These are phyloP conservation scores for Acutogordius australiensis DNA, from an alignment of 2,888 invertebrate species.

Conservation along the genomic window DNA sequence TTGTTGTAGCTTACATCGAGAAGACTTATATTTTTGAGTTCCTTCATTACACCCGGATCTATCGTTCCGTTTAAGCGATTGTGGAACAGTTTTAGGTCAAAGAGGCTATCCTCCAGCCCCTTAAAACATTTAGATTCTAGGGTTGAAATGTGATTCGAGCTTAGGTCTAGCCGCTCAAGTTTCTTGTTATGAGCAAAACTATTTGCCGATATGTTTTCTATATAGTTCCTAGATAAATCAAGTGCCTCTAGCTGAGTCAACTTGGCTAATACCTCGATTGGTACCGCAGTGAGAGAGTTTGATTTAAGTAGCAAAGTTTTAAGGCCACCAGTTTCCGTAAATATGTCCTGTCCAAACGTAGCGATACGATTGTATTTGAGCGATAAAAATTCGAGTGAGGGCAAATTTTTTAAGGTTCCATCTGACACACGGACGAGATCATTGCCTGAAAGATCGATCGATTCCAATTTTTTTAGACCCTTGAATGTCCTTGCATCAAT, in stretches of 20 bases:
- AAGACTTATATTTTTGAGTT: neutral
- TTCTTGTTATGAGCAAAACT: neutral
- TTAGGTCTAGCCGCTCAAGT: neutral
- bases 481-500: neutral
- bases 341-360: neutral
- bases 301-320: neutral
- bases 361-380: neutral
- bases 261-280: neutral
- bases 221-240: neutral
- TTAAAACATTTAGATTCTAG: neutral
- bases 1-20: slow-evolving; percentile 3
- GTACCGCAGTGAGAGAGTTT: neutral
- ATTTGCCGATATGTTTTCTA: neutral
- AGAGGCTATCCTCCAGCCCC: neutral
- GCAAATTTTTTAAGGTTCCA: slow-evolving; percentile 5
- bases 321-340: neutral
- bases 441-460: neutral
- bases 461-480: neutral
- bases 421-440: neutral
- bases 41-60: neutral
- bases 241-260: neutral
- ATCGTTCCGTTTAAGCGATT: neutral
- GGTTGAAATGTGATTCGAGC: neutral
- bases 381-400: neutral
- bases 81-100: neutral